A percentile compares a stretch with the other conserved stretches of the same genome.
These are phyloP conservation scores for Bambusicola thoracicus DNA, from an alignment of 2,113 vertebrate species.

Conservation along the genomic window DNA sequence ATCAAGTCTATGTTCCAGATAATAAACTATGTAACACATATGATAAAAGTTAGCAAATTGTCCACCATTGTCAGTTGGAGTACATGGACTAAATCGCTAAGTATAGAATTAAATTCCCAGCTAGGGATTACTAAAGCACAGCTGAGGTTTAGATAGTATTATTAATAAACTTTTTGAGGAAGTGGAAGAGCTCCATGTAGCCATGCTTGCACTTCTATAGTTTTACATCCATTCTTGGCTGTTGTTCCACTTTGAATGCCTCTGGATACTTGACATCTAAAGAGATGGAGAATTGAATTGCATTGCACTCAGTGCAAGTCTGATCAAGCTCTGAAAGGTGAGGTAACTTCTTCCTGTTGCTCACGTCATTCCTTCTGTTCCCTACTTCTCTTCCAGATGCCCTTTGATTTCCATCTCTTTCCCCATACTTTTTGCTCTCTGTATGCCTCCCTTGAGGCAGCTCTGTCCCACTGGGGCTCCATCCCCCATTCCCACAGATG, in stretches of 20 bases:
- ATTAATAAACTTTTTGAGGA: not conserved
- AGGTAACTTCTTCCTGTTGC: conserved; percentile 50
- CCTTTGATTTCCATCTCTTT: not conserved
- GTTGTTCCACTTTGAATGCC: not conserved
- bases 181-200: accelerated
- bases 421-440: not conserved
- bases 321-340: conserved; percentile 45
- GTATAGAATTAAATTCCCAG: not conserved
- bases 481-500: accelerated
- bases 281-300: conserved; percentile 12
- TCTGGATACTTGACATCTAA: not conserved
- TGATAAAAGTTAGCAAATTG: not conserved
- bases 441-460: not conserved
- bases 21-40: not conserved
- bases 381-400: not conserved
- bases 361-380: not conserved
- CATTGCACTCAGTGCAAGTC: not conserved
- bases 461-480: not conserved
- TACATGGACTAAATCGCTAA: not conserved
- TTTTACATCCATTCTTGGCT: not conserved
- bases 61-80: not conserved
- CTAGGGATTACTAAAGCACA: not conserved
- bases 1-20: accelerated
- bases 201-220: accelerated
- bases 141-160: not conserved